Base-by-base conservation (phyloP, 2,888 invertebrate genomes). In the Eilema sororculum region DNA sequence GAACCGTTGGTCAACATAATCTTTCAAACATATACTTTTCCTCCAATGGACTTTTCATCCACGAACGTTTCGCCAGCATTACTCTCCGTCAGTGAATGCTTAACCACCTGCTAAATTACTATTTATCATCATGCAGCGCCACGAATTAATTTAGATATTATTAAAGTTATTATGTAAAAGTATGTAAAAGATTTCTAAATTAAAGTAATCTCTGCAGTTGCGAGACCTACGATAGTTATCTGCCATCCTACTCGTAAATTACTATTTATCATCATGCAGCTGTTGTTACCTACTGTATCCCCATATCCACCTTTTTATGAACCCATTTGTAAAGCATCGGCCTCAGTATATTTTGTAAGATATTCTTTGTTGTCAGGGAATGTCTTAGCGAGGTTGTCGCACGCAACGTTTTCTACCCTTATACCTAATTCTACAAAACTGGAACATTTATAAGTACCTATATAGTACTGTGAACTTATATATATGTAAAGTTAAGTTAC, bases 331-430 rank as follows among this genome's bases (percentile, higher is more conserved):
- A 83, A 81, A 77, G 79, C 67, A 72, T 71, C 74, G 81, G 78
- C 85, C 85, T 89, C 85, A 84, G 87, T 88, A 88, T 84, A 82
- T 84, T 86, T 79, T 84, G 81, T 84, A 78, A 89, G 89, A 88
- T 87, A 88, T 88, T 82, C 78, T 81, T 81, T 83, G 87, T 83
- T 82, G 85, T 87, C 86, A 77, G 79, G 81, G 78, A 83, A 87
- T 88, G 89, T 89, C 88, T 87, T 78, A 75, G 77, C 77, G 77
- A 83, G 78, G 76, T 83, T 85, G 84, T 79, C 82, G 84, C 90
- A 92, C 91, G 91, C 92, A 90, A 90, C 78, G 82, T 86, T 84
- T 89, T 89, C 86, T 85, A 85, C 80, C 82, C 76, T 77, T 80
- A 41, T 82, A 33, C 30, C 30, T 33, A 78, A 83, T 79, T 83